phyloP scores from a whole-genome alignment of 2,113 vertebrate species.

The Vimba vimba region DNA sequence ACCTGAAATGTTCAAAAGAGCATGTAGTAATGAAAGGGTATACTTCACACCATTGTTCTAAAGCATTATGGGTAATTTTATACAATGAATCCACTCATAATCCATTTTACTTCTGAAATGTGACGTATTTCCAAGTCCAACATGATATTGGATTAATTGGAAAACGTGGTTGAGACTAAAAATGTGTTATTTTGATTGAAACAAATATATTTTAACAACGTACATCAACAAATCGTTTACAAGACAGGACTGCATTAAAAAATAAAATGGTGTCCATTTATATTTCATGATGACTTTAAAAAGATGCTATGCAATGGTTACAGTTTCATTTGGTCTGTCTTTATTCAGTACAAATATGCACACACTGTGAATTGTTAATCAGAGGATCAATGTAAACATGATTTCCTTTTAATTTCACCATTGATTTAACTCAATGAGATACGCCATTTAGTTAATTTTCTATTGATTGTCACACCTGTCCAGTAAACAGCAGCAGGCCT shows the following conservation, averaged over 20 bases:
- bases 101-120: not conserved
- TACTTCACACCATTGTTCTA: conserved; percentile 1
- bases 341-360: conserved; percentile 6
- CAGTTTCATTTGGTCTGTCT: not conserved
- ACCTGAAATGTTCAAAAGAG: conserved; percentile 8
- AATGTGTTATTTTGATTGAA: not conserved
- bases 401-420: conserved; percentile 9
- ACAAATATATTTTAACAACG: not conserved
- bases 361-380: conserved; percentile 5
- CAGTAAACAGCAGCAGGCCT: conserved; percentile 24
- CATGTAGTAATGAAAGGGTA: not conserved
- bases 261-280: no score
- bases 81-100: not conserved
- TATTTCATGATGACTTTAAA: not conserved
- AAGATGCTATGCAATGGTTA: not conserved
- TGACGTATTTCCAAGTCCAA: not conserved
- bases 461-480: conserved; percentile 36
- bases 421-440: conserved; percentile 30
- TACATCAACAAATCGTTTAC: not conserved
- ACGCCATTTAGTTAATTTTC: conserved; percentile 18
- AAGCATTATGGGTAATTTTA: not conserved
- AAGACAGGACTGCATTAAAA: not conserved
- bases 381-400: not conserved
- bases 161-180: not conserved
- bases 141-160: not conserved